Evolutionary conservation across 2,113 vertebrate species (phyloP).

Genomic region (Platycercus adscitus): DNA sequence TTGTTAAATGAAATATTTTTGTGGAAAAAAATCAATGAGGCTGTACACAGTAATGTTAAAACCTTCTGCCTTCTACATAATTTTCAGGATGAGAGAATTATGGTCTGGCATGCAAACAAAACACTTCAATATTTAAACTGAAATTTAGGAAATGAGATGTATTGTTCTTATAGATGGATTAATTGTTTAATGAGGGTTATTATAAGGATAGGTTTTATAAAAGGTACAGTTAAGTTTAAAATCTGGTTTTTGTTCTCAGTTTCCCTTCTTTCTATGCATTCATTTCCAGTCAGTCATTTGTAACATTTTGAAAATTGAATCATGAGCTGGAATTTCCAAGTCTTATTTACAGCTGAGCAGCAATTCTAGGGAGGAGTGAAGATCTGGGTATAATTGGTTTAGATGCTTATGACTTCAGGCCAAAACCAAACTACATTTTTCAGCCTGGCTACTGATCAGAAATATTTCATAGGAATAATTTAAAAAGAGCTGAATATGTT

Average conservation of each 20-base stretch:
- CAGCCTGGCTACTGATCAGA: not conserved
- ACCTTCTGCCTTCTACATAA: not conserved
- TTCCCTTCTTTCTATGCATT: not conserved
- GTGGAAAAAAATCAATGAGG: not conserved
- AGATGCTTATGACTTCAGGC: not conserved
- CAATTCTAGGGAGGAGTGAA: not conserved
- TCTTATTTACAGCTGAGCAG: not conserved
- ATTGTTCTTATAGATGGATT: constrained; percentile 2
- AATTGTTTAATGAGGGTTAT: not conserved
- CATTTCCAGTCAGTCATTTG: constrained; percentile 1
- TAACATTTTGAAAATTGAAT: constrained; percentile 1
- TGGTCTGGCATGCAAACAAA: not conserved
- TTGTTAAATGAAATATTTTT: constrained; percentile 48
- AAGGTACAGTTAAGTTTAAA: not conserved
- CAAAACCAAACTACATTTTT: not conserved
- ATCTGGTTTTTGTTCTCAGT: not conserved
- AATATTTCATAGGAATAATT: not conserved
- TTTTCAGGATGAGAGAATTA: not conserved
- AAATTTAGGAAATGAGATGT: not conserved
- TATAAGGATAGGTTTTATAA: not conserved
- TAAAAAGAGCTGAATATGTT: not conserved
- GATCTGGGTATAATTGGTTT: not conserved
- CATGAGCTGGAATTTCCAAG: constrained; percentile 12
- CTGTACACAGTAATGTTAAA: not conserved
- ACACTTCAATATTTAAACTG: constrained; percentile 9